Base-by-base conservation (phyloP, 2,113 vertebrate species). In the Zootoca vivipara region DNA sequence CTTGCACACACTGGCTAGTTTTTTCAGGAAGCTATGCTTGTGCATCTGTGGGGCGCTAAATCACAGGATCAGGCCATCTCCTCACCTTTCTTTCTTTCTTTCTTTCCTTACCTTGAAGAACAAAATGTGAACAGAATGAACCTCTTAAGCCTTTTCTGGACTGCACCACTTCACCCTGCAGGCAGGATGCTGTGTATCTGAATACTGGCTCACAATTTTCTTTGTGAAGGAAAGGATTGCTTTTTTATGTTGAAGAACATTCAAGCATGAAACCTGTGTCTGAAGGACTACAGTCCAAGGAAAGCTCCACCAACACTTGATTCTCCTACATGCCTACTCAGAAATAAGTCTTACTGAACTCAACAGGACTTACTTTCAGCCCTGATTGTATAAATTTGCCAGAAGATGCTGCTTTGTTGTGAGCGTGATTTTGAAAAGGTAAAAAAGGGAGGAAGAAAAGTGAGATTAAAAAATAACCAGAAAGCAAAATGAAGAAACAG, bases 391-490 rank as follows among this genome's bases (percentile, higher is more conserved):
- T 83, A 52, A 72, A 46, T 20, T 72, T 8, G 5, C 12, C 18
- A 4, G 33, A 72, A 83, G 46, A 58, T 38, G 46, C 13, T 79
- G 74, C 65, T 81, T 13, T 2, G 0, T 79, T 83, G 58, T 52
- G 80, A 0, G 69, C 12, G 52, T 5, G 40, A 7, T 83, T 83
- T 46, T 65, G 3, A 13, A 72, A 83, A 56, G 26, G 20, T 22
- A 78, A n/a, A 15, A 7, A 52, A 35, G 35, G 70, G 87, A 46
- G 28, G 9, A 2, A 84, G 65, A 35, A 26, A n/a, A 15, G 30
- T 86, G 35, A 86, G 8, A 30, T 6, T 58, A 42, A 52, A 83
- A 46, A 22, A 88, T 69, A 46, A 92, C 83, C 13, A 75, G 73
- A 72, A 75, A 88, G 18, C 26, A 89, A 3, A 7, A 42, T 62